Evolutionary conservation across 2,113 vertebrate species (phyloP).

Genomic region (Aplodontia rufa): DNA sequence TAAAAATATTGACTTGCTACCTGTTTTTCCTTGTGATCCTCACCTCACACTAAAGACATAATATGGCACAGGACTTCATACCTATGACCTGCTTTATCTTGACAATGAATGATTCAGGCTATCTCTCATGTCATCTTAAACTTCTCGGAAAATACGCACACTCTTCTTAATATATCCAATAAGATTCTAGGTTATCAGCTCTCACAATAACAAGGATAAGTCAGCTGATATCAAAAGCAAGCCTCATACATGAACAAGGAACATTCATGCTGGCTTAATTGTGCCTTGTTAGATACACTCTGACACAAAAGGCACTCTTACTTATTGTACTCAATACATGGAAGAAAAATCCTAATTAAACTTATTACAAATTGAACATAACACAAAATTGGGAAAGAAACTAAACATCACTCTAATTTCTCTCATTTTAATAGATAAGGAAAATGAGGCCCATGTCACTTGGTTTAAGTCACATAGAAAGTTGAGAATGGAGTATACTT

Average conservation of each 20-base stretch:
- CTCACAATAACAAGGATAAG: neutral
- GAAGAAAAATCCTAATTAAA: neutral
- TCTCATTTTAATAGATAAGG: neutral
- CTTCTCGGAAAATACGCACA: neutral
- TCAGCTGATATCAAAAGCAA: neutral
- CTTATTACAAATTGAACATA: neutral
- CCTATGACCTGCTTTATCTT: neutral
- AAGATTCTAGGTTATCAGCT: neutral
- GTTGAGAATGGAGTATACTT: neutral
- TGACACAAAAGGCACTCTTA: neutral
- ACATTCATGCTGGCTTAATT: neutral
- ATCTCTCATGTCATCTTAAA: neutral
- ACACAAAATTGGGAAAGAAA: neutral
- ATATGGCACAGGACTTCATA: neutral
- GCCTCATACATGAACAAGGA: neutral
- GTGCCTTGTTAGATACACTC: neutral
- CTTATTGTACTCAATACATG: neutral
- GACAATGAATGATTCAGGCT: neutral
- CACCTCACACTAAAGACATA: neutral
- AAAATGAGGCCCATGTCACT: neutral
- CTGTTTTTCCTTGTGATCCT: neutral
- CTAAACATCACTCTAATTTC: neutral
- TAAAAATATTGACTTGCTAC: neutral
- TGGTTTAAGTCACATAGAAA: neutral
- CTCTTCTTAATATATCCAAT: neutral